Evolutionary conservation across 1,140 invertebrate genomes (phyloP).

Genomic region (Drosophila ironensis): DNA sequence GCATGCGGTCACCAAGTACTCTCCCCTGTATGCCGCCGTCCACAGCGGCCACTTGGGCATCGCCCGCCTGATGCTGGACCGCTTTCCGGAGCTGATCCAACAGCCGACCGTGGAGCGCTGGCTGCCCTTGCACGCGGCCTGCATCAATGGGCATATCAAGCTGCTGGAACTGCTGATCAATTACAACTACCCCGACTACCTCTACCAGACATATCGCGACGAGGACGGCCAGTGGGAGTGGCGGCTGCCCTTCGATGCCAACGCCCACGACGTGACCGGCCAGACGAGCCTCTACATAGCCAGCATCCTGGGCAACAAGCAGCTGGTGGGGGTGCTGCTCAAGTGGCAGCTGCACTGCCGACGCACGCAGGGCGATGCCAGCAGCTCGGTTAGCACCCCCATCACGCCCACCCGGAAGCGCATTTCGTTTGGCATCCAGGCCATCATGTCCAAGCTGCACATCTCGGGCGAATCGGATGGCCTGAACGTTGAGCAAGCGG

Average conservation of each 20-base stretch:
- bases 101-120: constrained; percentile 92
- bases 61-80: constrained; percentile 88
- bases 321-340: constrained; percentile 90
- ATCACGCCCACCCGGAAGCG: constrained; percentile 85
- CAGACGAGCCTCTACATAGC: constrained; percentile 95
- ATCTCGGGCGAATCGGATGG: constrained; percentile 80
- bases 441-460: constrained; percentile 92
- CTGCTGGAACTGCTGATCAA: constrained; percentile 91
- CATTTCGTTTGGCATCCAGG: constrained; percentile 93
- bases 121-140: constrained; percentile 95
- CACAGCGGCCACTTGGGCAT: constrained; percentile 93
- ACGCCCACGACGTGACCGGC: constrained; percentile 93
- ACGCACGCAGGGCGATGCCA: constrained; percentile 82
- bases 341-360: constrained; percentile 88
- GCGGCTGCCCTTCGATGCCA: constrained; percentile 93
- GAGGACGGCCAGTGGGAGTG: constrained; percentile 90
- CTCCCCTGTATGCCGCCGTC: constrained; percentile 95
- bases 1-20: constrained; percentile 95
- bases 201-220: constrained; percentile 88
- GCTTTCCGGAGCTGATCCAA: constrained; percentile 87
- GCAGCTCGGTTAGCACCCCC: constrained; percentile 46
- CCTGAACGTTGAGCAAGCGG: constrained; percentile 16
- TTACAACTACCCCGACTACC: constrained; percentile 90
- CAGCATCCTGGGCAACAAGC: constrained; percentile 91
- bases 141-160: constrained; percentile 91